phyloP scores from a whole-genome alignment of 2,113 vertebrate species.

The Saccopteryx leptura region DNA sequence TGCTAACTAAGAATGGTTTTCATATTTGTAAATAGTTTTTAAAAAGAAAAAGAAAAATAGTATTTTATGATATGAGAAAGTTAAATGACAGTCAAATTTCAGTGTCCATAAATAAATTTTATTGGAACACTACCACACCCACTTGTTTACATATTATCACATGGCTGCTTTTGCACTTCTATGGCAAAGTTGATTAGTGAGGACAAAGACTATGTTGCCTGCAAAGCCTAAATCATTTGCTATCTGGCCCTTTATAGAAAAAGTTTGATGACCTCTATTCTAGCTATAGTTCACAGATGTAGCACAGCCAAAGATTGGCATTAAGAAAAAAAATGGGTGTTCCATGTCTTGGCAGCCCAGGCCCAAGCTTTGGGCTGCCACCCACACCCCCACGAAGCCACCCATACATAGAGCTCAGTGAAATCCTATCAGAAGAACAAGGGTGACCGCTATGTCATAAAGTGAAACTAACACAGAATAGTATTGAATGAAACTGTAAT shows the following conservation, averaged over 20 bases:
- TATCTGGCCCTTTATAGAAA: not conserved
- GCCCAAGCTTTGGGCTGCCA: not conserved
- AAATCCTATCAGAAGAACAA: not conserved
- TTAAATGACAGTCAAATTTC: conserved; percentile 35
- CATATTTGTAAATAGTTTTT: not conserved
- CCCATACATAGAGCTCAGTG: not conserved
- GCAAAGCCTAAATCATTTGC: conserved; percentile 4
- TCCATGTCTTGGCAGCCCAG: not conserved
- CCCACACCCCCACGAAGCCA: not conserved
- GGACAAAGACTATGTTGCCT: not conserved
- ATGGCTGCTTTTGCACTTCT: not conserved
- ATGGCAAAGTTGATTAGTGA: not conserved
- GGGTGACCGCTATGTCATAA: not conserved
- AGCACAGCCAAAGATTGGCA: not conserved
- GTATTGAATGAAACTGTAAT: not conserved
- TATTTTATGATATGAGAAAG: not conserved
- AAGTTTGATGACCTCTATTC: not conserved
- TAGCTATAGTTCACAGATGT: not conserved
- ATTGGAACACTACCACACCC: not conserved
- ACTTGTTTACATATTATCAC: not conserved
- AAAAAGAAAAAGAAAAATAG: not conserved
- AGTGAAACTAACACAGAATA: not conserved
- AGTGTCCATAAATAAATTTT: not conserved
- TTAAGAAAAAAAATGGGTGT: not conserved
- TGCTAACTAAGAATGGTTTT: not conserved